Percentiles rank a stretch among this genome's conserved stretches.
Conservation (phyloP, 2,797 vertebrate genomes). For the Poecile montanus region DNA sequence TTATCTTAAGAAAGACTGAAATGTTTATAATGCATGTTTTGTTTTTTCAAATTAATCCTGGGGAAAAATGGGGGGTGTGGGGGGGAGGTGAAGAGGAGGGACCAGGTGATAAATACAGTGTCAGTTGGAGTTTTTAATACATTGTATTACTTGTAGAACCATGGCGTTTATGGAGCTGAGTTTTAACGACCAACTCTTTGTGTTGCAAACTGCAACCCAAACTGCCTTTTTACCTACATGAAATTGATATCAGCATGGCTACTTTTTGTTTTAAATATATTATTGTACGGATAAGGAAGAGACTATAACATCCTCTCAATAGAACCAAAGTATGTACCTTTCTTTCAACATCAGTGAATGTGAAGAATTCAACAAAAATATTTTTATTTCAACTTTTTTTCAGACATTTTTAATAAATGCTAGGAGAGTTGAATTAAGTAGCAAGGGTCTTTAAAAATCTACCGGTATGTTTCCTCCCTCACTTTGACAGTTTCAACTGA, state of each 20-base stretch:
- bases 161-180: neutral
- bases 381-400: neutral
- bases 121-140: neutral
- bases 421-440: neutral
- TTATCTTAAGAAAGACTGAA: neutral
- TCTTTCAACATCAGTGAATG: neutral
- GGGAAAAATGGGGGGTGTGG: fast-evolving
- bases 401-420: neutral
- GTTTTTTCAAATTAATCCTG: neutral
- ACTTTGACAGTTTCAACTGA: neutral
- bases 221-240: neutral
- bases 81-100: fast-evolving
- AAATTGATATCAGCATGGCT: neutral
- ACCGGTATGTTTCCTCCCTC: neutral
- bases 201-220: neutral
- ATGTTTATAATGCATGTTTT: neutral
- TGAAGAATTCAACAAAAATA: neutral
- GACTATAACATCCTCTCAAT: neutral
- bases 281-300: neutral
- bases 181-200: neutral
- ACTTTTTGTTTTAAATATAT: neutral
- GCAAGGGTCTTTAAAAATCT: neutral
- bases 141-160: neutral
- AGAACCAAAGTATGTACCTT: neutral
- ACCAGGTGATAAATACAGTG: neutral